Evolutionary conservation across 2,888 invertebrate species (phyloP).

Genomic region (Lamellibrachia columna): DNA sequence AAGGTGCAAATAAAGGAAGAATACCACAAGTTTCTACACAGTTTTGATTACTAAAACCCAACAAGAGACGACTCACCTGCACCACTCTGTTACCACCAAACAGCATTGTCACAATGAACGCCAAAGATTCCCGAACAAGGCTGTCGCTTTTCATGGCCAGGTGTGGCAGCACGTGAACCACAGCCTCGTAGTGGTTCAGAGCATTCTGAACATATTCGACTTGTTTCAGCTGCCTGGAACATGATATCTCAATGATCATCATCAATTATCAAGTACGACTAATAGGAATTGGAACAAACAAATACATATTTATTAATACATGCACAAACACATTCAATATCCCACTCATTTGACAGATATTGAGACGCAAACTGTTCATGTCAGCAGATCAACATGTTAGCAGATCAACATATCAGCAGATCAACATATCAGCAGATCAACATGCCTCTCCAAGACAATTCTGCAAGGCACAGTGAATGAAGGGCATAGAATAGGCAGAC

Average conservation of each 20-base stretch:
- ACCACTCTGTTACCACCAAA: constrained; percentile 62
- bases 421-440: no score
- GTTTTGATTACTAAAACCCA: background rate
- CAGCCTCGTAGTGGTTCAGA: constrained; percentile 55
- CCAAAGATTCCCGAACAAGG: constrained; percentile 61
- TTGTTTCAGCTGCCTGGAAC: constrained; percentile 50
- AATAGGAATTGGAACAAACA: background rate
- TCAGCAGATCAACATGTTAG: no score
- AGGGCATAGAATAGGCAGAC: no score
- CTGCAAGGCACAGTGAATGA: no score
- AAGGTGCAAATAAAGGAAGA: background rate
- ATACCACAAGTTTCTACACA: background rate
- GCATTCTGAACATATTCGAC: constrained; percentile 57
- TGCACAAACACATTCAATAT: no score
- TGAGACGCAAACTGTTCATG: no score
- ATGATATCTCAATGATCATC: background rate
- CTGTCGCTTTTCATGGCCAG: constrained; percentile 60
- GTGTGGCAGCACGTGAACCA: constrained; percentile 61
- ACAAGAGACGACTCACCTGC: constrained; percentile 49
- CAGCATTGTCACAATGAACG: constrained; percentile 60
- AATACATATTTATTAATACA: background rate
- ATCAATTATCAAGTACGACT: background rate
- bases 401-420: no score
- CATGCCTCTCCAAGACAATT: no score
- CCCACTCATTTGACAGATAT: no score